Percentiles rank a stretch among this genome's conserved stretches.
phyloP scores from a whole-genome alignment of 2,113 vertebrate species.

The Piprites chloris region DNA sequence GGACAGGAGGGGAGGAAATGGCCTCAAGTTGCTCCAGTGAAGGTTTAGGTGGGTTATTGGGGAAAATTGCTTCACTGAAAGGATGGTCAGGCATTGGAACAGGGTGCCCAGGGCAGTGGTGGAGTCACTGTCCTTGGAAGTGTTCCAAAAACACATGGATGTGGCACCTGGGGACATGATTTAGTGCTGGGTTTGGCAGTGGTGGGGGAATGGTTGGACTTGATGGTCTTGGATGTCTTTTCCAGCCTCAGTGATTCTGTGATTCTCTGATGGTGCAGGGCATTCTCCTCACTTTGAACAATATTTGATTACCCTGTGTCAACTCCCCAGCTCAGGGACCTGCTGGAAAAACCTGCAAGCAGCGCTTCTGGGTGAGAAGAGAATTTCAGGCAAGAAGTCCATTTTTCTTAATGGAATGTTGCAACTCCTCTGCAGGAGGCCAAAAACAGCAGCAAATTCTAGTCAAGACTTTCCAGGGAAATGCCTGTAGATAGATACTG shows the following conservation, averaged over 20 bases:
- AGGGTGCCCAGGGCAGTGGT: not conserved
- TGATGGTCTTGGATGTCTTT: not conserved
- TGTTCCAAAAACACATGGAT: rapidly evolving
- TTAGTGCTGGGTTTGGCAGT: not conserved
- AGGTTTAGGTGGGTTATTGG: not conserved
- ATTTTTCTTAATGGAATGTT: not conserved
- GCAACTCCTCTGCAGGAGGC: not conserved
- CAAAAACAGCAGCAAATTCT: not conserved
- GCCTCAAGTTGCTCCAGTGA: rapidly evolving
- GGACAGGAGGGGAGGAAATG: rapidly evolving
- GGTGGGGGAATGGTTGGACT: not conserved
- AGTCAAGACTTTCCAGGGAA: not conserved
- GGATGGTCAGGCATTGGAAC: not conserved
- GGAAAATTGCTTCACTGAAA: not conserved
- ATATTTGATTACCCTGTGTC: not conserved
- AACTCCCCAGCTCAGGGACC: not conserved
- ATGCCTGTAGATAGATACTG: not conserved
- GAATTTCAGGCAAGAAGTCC: not conserved
- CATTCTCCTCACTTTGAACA: not conserved
- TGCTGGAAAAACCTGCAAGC: not conserved
- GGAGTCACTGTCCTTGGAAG: not conserved
- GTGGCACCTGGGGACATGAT: not conserved
- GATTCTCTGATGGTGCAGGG: not conserved
- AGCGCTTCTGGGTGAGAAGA: not conserved
- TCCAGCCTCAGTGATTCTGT: not conserved